Evolutionary conservation across 2,113 vertebrate species (phyloP), one percentile per base, ranked within the genome.

Genomic region (Telmatochromis sp.): DNA sequence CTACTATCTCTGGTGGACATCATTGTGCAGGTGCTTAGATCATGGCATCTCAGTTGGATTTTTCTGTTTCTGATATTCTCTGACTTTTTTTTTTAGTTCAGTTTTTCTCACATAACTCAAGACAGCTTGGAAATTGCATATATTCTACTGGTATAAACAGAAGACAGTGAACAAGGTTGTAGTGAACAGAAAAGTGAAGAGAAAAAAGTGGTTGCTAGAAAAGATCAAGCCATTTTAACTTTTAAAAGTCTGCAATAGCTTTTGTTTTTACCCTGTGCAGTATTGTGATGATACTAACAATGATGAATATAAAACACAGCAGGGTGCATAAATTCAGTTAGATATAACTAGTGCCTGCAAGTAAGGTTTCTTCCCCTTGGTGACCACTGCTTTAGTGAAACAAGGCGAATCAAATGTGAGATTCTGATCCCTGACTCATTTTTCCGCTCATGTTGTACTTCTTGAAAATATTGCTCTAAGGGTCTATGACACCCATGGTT

Each of bases 381-480:
- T 94, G 92, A 86, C 90, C 86, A 19, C 91, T 87, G 86, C 90
- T 95, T 96, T 94, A 93, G 94, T 95, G 93, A 95, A 95, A 94
- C 92, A 95, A 95, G 93, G 92, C 88, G 84, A 90, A 96, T 96
- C 95, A 96, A 96, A 92, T 91, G 92, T 87, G 86, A 21, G 68
- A 91, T 94, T 94, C 91, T 87, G 87, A 94, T 94, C 93, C 91
- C 92, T 92, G 94, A 95, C 93, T 96, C 93, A 92, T 93, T 93
- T 91, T 90, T 83, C 86, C 11, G 87, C 91, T 95, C 90, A 93
- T 93, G 93, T 83, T 91, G 79, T 87, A 71, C 89, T 85, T 93
- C 82, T 84, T 84, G 5, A n/a, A 93, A 86, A 93, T 90, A 91
- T 93, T 93, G 94, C 94, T 93, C 45, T 47, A 86, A 94, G 94